Evolutionary conservation across 2,113 vertebrate species (phyloP).

Genomic region (Oncorhynchus clarkii): DNA sequence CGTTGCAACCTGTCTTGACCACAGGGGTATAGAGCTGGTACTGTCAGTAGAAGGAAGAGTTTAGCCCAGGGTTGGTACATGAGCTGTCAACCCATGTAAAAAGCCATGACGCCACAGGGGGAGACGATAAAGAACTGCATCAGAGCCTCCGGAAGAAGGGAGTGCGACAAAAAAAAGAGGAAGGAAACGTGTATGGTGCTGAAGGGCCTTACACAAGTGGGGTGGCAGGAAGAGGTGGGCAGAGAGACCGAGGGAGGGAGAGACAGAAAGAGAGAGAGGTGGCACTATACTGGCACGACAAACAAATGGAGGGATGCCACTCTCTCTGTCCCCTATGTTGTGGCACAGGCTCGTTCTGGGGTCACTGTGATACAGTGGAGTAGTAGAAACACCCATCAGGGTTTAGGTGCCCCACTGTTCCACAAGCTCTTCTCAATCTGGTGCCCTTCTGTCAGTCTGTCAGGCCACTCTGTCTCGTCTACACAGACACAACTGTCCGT

Average conservation of each 20-base stretch:
- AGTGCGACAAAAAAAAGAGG: slow-evolving; percentile 49
- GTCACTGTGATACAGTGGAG: background rate
- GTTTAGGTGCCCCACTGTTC: slow-evolving; percentile 57
- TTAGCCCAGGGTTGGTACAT: too few species aligned
- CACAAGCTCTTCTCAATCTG: slow-evolving; percentile 69
- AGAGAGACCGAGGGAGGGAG: slow-evolving; percentile 26
- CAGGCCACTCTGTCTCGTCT: slow-evolving; percentile 39
- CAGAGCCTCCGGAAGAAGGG: slow-evolving; percentile 61
- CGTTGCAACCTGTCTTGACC: too few species aligned
- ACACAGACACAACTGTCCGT: slow-evolving; percentile 28
- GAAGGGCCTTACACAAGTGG: slow-evolving; percentile 50
- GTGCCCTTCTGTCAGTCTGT: slow-evolving; percentile 63
- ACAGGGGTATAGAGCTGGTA: too few species aligned
- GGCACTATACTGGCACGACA: slow-evolving; percentile 35
- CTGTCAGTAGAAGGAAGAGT: too few species aligned
- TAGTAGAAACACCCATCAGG: background rate
- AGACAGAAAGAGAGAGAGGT: background rate
- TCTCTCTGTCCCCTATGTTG: slow-evolving; percentile 40
- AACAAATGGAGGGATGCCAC: slow-evolving; percentile 49
- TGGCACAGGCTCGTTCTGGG: background rate
- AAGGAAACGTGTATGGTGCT: slow-evolving; percentile 58
- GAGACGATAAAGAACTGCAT: slow-evolving; percentile 49
- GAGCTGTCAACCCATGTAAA: too few species aligned
- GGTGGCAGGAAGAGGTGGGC: slow-evolving; percentile 70
- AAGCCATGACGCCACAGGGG: background rate